Conservation (phyloP, 2,888 invertebrate genomes). For the Epirrita christyi region DNA sequence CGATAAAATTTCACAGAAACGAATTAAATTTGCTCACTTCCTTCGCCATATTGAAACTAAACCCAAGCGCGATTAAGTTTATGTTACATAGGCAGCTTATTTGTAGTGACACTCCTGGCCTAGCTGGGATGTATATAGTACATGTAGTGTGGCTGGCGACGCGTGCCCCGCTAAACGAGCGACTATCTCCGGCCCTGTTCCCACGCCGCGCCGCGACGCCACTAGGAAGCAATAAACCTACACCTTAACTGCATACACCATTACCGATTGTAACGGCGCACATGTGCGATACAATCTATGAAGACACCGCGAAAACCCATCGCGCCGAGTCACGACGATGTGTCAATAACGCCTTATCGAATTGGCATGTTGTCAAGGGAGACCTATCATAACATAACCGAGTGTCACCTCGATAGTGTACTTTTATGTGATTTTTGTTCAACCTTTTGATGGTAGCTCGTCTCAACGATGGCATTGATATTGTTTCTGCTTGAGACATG, state of each 20-base stretch:
- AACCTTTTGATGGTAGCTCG: conserved; percentile 28
- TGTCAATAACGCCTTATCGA: conserved; percentile 78
- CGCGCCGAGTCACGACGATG: conserved; percentile 44
- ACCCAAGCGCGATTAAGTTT: neutral
- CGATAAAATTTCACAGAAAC: too few species aligned
- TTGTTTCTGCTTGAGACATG: conserved; percentile 6
- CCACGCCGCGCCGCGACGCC: conserved; percentile 69
- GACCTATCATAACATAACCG: conserved; percentile 45
- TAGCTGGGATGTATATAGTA: conserved; percentile 9
- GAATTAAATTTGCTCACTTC: neutral
- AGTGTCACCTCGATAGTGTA: conserved; percentile 32
- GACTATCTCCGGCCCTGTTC: conserved; percentile 79
- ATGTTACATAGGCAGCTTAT: neutral
- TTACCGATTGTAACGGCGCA: conserved; percentile 80
- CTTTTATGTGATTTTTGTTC: conserved; percentile 36
- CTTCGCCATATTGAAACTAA: neutral
- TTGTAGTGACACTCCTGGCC: neutral
- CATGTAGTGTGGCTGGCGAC: conserved; percentile 43
- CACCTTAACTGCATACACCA: conserved; percentile 80
- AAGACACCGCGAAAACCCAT: conserved; percentile 47
- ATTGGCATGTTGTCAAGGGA: conserved; percentile 57
- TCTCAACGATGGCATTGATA: conserved; percentile 26
- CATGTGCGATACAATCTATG: conserved; percentile 71
- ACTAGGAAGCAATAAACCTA: conserved; percentile 82
- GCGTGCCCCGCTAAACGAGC: conserved; percentile 73